These are phyloP conservation scores for Ostrea edulis DNA, from an alignment of 1,140 invertebrate species.

Conservation along the genomic window DNA sequence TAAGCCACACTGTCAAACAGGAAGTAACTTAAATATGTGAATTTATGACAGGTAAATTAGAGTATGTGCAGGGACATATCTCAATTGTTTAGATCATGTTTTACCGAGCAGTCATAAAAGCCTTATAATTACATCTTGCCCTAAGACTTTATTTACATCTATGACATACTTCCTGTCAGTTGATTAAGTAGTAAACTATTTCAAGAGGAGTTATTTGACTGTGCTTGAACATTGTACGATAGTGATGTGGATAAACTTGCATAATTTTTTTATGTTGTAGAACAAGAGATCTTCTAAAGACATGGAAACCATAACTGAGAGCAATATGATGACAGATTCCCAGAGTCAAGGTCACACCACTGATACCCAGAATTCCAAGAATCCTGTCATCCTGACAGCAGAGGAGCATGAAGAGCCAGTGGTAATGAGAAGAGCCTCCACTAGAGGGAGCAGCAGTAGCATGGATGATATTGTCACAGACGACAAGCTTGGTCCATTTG, in stretches of 20 bases:
- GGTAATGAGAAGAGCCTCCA: slow-evolving; percentile 37
- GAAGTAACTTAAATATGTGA: not conserved
- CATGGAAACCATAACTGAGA: slow-evolving; percentile 78
- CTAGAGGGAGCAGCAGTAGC: slow-evolving; percentile 44
- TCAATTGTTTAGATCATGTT: not conserved
- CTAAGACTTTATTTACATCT: not conserved
- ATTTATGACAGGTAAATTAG: not conserved
- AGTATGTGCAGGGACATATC: not conserved
- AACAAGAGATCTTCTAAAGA: slow-evolving; percentile 77
- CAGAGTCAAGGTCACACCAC: slow-evolving; percentile 31
- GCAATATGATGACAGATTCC: slow-evolving; percentile 40
- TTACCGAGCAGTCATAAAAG: not conserved
- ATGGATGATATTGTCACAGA: slow-evolving; percentile 45
- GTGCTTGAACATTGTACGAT: not conserved
- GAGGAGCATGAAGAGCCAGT: slow-evolving; percentile 32
- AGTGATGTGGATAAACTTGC: too few relatives aligned
- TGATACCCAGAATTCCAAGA: slow-evolving; percentile 25
- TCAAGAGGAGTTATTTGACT: not conserved
- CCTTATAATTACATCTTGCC: not conserved
- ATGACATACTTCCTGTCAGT: slow-evolving; percentile 11
- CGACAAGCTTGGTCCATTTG: slow-evolving; percentile 57
- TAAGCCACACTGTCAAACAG: not conserved
- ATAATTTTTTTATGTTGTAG: slow-evolving; percentile 52
- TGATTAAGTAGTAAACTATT: slow-evolving; percentile 33
- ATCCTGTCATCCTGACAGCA: not conserved